Conservation (phyloP, 2,888 invertebrate species). For the Heterodera filipjevi region DNA sequence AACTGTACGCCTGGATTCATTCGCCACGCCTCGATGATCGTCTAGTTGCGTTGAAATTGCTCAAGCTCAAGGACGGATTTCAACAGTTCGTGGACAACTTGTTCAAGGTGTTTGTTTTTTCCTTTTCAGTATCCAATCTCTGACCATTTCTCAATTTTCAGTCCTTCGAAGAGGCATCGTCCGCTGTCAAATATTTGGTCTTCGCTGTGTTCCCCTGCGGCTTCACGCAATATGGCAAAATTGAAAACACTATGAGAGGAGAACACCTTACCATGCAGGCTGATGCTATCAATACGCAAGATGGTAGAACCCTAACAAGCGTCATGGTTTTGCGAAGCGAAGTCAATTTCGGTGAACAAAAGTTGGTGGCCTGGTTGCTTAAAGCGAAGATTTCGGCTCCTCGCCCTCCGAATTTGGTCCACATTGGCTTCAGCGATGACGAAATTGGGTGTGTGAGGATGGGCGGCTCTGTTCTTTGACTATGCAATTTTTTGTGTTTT, state of each 20-base stretch:
- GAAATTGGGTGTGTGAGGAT: background rate
- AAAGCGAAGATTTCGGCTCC: background rate
- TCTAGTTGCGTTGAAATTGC: background rate
- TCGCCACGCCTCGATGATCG: background rate
- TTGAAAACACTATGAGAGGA: background rate
- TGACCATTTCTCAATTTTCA: background rate
- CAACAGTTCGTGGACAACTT: background rate
- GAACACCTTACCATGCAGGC: background rate
- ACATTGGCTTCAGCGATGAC: background rate
- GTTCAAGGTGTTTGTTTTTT: background rate
- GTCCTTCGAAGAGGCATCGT: background rate
- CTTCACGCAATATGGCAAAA: background rate
- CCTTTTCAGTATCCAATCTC: too few species aligned
- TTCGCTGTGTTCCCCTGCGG: background rate
- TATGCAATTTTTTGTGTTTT: too few species aligned
- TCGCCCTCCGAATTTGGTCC: background rate
- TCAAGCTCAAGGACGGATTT: background rate
- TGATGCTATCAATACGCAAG: too few species aligned
- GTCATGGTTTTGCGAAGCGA: too few species aligned
- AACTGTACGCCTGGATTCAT: background rate
- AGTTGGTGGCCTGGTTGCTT: too few species aligned
- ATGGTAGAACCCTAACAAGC: too few species aligned
- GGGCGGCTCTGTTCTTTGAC: too few species aligned
- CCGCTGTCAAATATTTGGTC: background rate
- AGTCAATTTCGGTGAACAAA: too few species aligned